Conservation (phyloP, 2,888 invertebrate species). For the Encarsia formosa region DNA sequence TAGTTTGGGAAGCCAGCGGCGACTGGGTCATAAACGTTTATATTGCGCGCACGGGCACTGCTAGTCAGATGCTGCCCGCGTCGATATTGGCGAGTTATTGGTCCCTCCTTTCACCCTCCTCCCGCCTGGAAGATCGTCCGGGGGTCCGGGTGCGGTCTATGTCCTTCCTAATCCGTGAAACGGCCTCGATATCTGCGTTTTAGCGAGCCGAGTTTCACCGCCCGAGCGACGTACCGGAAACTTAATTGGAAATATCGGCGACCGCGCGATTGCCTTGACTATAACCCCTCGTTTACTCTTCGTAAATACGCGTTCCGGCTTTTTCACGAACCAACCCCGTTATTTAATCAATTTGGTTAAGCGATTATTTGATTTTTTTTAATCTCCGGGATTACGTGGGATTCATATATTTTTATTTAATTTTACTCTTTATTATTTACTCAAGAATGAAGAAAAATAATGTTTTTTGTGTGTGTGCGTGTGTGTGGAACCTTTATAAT, state of each 20-base stretch:
- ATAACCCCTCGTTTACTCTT: background rate
- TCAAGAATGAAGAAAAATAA: no score
- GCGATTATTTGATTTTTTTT: no score
- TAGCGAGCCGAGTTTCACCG: conserved; percentile 22
- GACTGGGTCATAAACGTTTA: conserved; percentile 50
- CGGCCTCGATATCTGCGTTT: conserved; percentile 17
- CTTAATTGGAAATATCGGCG: conserved; percentile 44
- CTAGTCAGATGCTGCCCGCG: conserved; percentile 43
- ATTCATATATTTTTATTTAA: no score
- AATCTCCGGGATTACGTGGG: no score
- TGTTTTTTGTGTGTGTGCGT: no score
- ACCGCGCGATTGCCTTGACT: conserved; percentile 2
- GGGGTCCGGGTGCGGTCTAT: conserved; percentile 11
- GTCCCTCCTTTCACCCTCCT: conserved; percentile 31
- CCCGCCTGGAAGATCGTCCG: conserved; percentile 31
- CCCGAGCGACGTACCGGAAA: conserved; percentile 31
- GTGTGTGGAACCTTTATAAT: no score
- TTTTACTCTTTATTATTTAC: no score
- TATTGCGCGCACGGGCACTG: conserved; percentile 49
- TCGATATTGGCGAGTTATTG: conserved; percentile 52
- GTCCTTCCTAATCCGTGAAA: conserved; percentile 42
- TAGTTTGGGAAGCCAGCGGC: no score
- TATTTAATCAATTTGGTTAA: no score
- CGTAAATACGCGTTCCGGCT: no score
- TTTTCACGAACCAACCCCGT: no score